A percentile compares a stretch with the other conserved stretches of the same genome.
These are phyloP conservation scores for Porites divaricata DNA, from an alignment of 92 coral and sea anemone species.

Conservation along the genomic window DNA sequence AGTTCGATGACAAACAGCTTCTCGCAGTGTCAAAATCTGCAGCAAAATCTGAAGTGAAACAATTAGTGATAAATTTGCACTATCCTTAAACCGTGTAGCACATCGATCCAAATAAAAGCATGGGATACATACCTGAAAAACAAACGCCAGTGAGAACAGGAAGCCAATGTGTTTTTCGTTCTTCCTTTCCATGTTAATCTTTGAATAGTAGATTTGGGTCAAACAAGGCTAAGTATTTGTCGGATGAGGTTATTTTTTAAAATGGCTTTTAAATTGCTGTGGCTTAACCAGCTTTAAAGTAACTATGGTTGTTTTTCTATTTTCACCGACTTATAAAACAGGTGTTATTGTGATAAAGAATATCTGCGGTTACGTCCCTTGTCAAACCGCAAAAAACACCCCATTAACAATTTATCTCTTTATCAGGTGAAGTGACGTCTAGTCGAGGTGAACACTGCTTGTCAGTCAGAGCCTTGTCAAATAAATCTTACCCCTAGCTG, in stretches of 20 bases:
- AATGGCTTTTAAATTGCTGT: no score
- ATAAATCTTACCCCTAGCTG: background rate
- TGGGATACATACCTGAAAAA: conserved; percentile 21
- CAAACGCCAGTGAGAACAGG: background rate
- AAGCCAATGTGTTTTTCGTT: background rate
- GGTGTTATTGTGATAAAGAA: conserved; percentile 5
- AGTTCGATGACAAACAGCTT: background rate
- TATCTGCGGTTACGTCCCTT: background rate
- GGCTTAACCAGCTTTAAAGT: background rate
- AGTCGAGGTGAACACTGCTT: background rate
- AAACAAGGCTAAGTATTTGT: background rate
- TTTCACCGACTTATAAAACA: background rate
- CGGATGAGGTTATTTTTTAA: background rate
- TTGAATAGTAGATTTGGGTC: background rate
- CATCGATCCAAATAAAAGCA: no score
- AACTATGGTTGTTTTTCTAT: conserved; percentile 9
- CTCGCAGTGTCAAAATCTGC: background rate
- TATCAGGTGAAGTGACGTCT: background rate
- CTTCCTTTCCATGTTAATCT: background rate
- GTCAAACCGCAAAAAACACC: conserved; percentile 30
- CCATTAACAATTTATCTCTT: background rate
- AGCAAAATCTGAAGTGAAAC: conserved; percentile 14
- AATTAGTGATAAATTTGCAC: background rate
- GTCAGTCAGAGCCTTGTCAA: background rate
- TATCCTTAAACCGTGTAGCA: background rate